A percentile compares a stretch with the other conserved stretches of the same genome.
Conservation (phyloP, 2,888 invertebrate genomes). For the Drosophila antonietae region DNA sequence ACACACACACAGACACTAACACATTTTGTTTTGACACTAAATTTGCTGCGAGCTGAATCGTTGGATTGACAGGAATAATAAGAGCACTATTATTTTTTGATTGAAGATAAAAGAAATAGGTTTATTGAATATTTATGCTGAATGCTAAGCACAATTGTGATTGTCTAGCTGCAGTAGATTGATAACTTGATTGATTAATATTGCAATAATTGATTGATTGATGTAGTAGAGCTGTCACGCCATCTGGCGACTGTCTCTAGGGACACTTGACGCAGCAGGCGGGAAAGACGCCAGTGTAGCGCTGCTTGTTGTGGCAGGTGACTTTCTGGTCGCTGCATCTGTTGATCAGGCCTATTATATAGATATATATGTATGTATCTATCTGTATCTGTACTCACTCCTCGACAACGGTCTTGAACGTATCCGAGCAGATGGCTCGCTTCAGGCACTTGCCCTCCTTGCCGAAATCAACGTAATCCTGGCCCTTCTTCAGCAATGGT, state of each 20-base stretch:
- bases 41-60: neutral
- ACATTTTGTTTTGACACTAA: neutral
- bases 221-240: neutral
- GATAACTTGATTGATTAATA: constrained; percentile 9
- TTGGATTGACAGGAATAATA: neutral
- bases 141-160: constrained; percentile 4
- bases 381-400: constrained; percentile 66
- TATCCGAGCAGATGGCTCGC: constrained; percentile 77
- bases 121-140: neutral
- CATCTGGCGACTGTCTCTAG: constrained; percentile 14
- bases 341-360: constrained; percentile 1
- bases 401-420: constrained; percentile 73
- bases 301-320: constrained; percentile 77
- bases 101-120: constrained; percentile 1
- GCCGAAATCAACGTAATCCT: constrained; percentile 81
- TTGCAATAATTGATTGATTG: constrained; percentile 1
- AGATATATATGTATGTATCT: neutral
- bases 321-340: constrained; percentile 72
- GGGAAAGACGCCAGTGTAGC: constrained; percentile 81
- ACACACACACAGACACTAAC: neutral
- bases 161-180: neutral
- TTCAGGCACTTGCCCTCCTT: constrained; percentile 79
- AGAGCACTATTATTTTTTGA: neutral
- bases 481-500: constrained; percentile 67
- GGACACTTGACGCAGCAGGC: constrained; percentile 82